Evolutionary conservation across 2,888 invertebrate species (phyloP).

Genomic region (Cheilosia variabilis): DNA sequence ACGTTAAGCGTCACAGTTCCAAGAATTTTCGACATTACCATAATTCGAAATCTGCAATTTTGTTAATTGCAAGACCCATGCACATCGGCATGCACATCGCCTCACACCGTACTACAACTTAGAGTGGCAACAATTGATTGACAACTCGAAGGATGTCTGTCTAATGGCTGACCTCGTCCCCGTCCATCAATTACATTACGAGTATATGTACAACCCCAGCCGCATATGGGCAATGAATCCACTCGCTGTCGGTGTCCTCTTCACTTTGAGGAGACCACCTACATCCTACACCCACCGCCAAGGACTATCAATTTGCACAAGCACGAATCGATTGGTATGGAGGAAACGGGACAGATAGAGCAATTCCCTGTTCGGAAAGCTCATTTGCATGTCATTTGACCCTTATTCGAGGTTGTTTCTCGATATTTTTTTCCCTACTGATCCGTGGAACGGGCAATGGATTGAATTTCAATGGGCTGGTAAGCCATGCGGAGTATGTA

Average conservation of each 20-base stretch:
- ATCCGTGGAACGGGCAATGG: conserved; percentile 49
- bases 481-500: conserved; percentile 57
- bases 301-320: conserved; percentile 64
- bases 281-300: conserved; percentile 23
- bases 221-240: conserved; percentile 56
- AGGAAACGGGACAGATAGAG: conserved; percentile 55
- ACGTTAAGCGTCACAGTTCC: neutral
- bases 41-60: conserved; percentile 63
- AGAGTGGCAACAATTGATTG: conserved; percentile 37
- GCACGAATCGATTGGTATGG: conserved; percentile 36
- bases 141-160: conserved; percentile 39
- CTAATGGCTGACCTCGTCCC: conserved; percentile 39
- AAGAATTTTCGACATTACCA: conserved; percentile 18
- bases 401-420: conserved; percentile 62
- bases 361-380: conserved; percentile 49
- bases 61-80: conserved; percentile 36
- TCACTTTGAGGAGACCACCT: conserved; percentile 22
- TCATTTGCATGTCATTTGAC: conserved; percentile 74
- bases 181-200: conserved; percentile 59
- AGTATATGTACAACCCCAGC: conserved; percentile 36
- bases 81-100: neutral
- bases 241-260: conserved; percentile 37
- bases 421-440: conserved; percentile 10
- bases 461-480: conserved; percentile 69
- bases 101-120: too few species aligned